Percentiles rank a stretch among this genome's conserved stretches.
Evolutionary conservation across 1,140 invertebrate species (phyloP).

Genomic region (Diprion similis): DNA sequence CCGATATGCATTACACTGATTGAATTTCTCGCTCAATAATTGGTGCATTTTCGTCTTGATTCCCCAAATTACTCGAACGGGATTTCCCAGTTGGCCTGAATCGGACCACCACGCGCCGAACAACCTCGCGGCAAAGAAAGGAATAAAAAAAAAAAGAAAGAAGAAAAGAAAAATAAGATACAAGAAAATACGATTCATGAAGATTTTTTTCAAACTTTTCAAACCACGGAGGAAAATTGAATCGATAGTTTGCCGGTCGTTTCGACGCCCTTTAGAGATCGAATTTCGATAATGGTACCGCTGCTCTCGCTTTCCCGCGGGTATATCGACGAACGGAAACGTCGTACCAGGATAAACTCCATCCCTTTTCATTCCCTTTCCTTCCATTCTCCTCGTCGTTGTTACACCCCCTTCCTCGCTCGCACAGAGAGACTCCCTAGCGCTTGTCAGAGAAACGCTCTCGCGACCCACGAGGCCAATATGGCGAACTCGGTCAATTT

Average conservation of each 20-base stretch:
- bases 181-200: neutral
- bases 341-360: neutral
- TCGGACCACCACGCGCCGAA: too few relatives aligned
- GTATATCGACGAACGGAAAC: neutral
- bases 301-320: neutral
- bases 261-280: conserved; percentile 3
- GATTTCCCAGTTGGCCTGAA: too few relatives aligned
- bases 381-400: neutral
- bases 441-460: too few relatives aligned
- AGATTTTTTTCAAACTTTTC: neutral
- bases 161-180: too few relatives aligned
- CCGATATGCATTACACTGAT: too few relatives aligned
- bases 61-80: too few relatives aligned
- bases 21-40: too few relatives aligned
- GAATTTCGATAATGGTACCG: neutral
- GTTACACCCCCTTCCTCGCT: neutral
- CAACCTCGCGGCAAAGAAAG: too few relatives aligned
- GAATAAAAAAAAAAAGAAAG: too few relatives aligned
- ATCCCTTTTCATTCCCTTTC: neutral
- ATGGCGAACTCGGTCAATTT: conserved; percentile 7
- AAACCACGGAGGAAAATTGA: neutral
- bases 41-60: too few relatives aligned
- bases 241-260: neutral
- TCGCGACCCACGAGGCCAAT: neutral
- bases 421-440: neutral